Percentiles rank a stretch among this genome's conserved stretches.
Conservation (phyloP, 2,888 invertebrate genomes). For the Oxyteleia sp. region DNA sequence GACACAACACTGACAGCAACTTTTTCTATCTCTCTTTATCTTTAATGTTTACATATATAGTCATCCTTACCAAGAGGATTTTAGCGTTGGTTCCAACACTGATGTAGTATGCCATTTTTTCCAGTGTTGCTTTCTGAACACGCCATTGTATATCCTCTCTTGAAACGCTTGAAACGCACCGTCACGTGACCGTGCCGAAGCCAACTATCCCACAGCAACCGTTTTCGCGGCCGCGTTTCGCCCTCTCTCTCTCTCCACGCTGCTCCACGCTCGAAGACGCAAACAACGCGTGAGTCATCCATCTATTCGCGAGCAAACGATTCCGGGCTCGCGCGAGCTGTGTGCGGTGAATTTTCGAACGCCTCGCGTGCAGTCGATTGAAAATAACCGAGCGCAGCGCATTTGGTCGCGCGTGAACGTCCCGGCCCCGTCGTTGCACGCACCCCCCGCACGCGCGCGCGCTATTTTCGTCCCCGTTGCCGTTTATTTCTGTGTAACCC, state of each 20-base stretch:
- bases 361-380: constrained; percentile 4
- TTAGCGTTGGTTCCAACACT: too few relatives aligned
- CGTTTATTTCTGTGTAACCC: constrained; percentile 45
- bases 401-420: constrained; percentile 10
- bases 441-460: background rate
- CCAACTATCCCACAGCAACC: background rate
- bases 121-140: too few relatives aligned
- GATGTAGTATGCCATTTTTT: too few relatives aligned
- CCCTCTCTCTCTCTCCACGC: too few relatives aligned
- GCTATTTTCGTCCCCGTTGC: constrained; percentile 25
- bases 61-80: too few relatives aligned
- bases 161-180: too few relatives aligned
- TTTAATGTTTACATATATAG: too few relatives aligned
- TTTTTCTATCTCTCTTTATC: too few relatives aligned
- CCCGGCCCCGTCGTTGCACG: background rate
- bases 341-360: background rate
- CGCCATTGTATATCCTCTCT: too few relatives aligned
- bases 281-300: constrained; percentile 49
- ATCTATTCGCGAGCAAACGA: constrained; percentile 43
- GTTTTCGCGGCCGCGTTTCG: background rate
- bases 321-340: background rate
- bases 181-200: constrained; percentile 2
- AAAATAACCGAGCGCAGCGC: constrained; percentile 37
- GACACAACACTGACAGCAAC: too few relatives aligned
- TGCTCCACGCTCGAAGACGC: constrained; percentile 10